Base-by-base conservation (phyloP, 2,888 invertebrate species). In the Muscina levida region DNA sequence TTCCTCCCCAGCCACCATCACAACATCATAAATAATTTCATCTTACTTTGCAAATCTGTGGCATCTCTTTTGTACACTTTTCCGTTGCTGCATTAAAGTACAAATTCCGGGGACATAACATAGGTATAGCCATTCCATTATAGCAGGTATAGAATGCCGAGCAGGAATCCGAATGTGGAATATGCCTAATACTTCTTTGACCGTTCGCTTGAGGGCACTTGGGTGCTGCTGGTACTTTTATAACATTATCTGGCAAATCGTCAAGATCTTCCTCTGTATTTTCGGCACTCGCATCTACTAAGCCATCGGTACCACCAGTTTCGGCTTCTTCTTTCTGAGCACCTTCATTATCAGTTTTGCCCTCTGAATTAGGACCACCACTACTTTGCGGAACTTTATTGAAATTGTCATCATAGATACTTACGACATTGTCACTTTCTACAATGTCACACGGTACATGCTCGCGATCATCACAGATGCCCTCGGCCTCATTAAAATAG, bases 61-160 rank as follows among this genome's bases (percentile, higher is more conserved):
- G 74, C 4, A 79, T 48, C 13, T 85, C 82, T 26, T 77, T 83
- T 68, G 86, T 85, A 76, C 88, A 88, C 48, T 82, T 82, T 3
- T 80, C 68, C 26, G 70, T 83, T 5, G 71, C 39, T 0, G 77
- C 65, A 82, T 85, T 87, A 67, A 86, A 88, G 31, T 85, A 83
- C 48, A 85, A 79, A 51, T 82, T 80, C 3, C 56, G 71, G 0
- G 86, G 84, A 74, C 88, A 89, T 11, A 84, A 62, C 85, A 86
- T 87, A 6, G 84, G 65, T 56, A 88, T 85, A 11, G 86, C 80
- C 2, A 78, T 79, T 24, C 85, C 86, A 73, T 85, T 85, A 72
- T 87, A 87, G 73, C 89, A 89, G 10, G 85, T 84, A 73, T 84
- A 87, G 71, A 86, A 88, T 5, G 86, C 78, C 1, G 84, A 78